These are phyloP conservation scores for Drosophila eugracilis DNA, from an alignment of 1,140 invertebrate genomes.

Conservation along the genomic window DNA sequence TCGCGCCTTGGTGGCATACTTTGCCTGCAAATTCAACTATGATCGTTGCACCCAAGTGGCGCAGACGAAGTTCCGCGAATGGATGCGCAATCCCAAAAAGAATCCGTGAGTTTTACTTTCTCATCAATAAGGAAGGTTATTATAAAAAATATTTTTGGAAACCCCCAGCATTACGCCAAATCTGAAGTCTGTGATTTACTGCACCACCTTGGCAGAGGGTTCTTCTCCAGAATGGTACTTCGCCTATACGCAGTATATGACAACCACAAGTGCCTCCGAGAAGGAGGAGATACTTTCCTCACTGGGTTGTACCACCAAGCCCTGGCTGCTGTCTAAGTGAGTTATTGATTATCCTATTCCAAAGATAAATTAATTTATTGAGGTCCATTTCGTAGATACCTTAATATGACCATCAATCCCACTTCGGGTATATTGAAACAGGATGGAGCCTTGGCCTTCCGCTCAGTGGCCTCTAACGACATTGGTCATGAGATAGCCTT, in stretches of 20 bases:
- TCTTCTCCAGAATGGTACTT: constrained; percentile 86
- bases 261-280: constrained; percentile 86
- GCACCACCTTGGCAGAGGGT: constrained; percentile 86
- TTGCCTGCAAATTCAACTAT: constrained; percentile 86
- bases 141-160: background rate
- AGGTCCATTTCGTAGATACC: constrained; percentile 73
- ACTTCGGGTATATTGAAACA: constrained; percentile 86
- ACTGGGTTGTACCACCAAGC: constrained; percentile 86
- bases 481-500: constrained; percentile 86
- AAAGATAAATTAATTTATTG: background rate
- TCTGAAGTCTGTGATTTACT: constrained; percentile 86
- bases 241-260: constrained; percentile 86
- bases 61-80: constrained; percentile 84
- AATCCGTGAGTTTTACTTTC: constrained; percentile 63
- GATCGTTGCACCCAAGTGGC: constrained; percentile 85
- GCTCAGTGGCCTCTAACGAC: constrained; percentile 77
- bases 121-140: no score
- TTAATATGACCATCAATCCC: constrained; percentile 85
- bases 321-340: constrained; percentile 85
- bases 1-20: constrained; percentile 85
- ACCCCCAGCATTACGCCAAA: constrained; percentile 85
- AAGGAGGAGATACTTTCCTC: constrained; percentile 87
- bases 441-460: constrained; percentile 86
- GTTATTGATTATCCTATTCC: constrained; percentile 6
- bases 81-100: constrained; percentile 81